These are phyloP conservation scores for Tethea ocularis DNA, from an alignment of 2,888 invertebrate genomes.

Conservation along the genomic window DNA sequence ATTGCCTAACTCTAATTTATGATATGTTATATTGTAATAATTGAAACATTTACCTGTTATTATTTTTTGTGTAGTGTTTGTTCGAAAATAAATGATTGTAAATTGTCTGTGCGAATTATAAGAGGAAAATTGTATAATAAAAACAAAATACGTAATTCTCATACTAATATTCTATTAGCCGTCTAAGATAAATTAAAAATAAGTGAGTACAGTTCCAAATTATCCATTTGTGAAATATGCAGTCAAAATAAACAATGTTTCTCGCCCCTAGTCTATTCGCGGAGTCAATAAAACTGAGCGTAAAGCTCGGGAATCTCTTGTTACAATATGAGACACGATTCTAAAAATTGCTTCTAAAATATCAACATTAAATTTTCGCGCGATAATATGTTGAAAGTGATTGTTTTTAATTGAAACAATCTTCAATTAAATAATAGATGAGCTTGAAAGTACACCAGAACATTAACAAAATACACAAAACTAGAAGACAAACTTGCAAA, in stretches of 20 bases:
- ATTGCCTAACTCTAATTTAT: too few relatives aligned
- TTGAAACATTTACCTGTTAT: too few relatives aligned
- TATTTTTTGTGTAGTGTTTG: too few relatives aligned
- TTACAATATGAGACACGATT: not conserved
- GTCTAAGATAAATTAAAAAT: too few relatives aligned
- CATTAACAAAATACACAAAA: not conserved
- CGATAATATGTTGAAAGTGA: not conserved
- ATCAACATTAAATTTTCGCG: not conserved
- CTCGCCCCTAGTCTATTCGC: conserved; percentile 7
- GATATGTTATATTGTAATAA: too few relatives aligned
- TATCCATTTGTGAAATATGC: not conserved
- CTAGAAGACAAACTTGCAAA: not conserved
- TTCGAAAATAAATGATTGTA: not conserved
- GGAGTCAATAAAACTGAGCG: conserved; percentile 8
- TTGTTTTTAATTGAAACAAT: not conserved
- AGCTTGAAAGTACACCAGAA: not conserved
- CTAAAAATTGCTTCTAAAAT: not conserved
- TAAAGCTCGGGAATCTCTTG: not conserved
- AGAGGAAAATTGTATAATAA: not conserved
- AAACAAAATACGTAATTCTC: not conserved
- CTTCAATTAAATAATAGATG: not conserved
- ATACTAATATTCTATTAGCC: too few relatives aligned
- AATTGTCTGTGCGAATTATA: too few relatives aligned
- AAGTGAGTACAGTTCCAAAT: too few relatives aligned
- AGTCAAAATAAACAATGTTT: not conserved